phyloP scores from a whole-genome alignment of 2,888 invertebrate genomes.

The Odiellus spinosus region DNA sequence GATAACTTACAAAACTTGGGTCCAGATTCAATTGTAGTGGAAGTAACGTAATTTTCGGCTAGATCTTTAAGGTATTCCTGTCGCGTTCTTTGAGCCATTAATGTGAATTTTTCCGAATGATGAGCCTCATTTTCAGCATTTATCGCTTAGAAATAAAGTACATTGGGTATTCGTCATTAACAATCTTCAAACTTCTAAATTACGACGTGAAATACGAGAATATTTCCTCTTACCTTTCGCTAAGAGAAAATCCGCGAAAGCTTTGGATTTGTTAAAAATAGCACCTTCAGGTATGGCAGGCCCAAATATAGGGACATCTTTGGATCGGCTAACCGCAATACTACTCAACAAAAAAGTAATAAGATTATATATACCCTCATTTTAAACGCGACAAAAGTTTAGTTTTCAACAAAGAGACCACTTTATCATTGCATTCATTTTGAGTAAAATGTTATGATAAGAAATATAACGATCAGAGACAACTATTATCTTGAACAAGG shows the following conservation, averaged over 20 bases:
- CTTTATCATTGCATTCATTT: too few relatives aligned
- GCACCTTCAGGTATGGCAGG: slow-evolving; percentile 82
- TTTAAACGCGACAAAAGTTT: too few relatives aligned
- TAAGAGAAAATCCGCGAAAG: slow-evolving; percentile 85
- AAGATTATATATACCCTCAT: too few relatives aligned
- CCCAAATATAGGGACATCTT: slow-evolving; percentile 89
- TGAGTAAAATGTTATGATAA: too few relatives aligned
- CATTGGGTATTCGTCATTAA: slow-evolving; percentile 15
- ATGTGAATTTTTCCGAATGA: slow-evolving; percentile 86
- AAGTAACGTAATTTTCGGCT: slow-evolving; percentile 63
- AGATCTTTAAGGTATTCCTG: slow-evolving; percentile 91
- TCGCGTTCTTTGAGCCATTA: slow-evolving; percentile 87
- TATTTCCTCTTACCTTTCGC: slow-evolving; percentile 49
- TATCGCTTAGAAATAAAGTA: slow-evolving; percentile 54
- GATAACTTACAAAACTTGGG: slow-evolving; percentile 64
- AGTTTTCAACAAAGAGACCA: too few relatives aligned
- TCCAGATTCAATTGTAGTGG: slow-evolving; percentile 61
- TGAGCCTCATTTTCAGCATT: slow-evolving; percentile 95
- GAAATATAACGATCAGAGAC: too few relatives aligned
- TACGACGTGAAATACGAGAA: too few relatives aligned
- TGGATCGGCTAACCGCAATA: slow-evolving; percentile 53
- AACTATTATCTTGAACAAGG: too few relatives aligned
- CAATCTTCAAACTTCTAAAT: too few relatives aligned
- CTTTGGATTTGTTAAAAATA: slow-evolving; percentile 69
- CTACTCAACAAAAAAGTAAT: slow-evolving; percentile 5